Evolutionary conservation across 2,113 vertebrate genomes (phyloP), one percentile per base, ranked within the genome.

Genomic region (Leptobrachium leishanense): DNA sequence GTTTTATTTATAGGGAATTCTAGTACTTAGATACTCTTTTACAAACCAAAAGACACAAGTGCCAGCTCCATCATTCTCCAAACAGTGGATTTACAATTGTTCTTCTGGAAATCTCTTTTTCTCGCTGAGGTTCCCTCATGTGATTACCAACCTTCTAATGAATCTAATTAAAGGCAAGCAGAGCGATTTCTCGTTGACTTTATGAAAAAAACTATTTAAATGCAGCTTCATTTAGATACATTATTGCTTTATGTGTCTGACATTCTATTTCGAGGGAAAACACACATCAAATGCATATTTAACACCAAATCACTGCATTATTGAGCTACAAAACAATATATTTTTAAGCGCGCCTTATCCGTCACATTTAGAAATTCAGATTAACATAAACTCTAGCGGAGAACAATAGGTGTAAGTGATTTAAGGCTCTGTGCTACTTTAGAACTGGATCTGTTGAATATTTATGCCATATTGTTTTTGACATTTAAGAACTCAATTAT

Each of bases 401-500:
- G 87, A 92, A 92, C 90, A 92, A 92, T 91, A 88, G 85, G 75
- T 68, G 76, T 81, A 82, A 82, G 82, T 84, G 90, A 91, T 92
- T 79, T 79, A 79, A 89, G 89, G 89, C 89, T 86, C 84, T 88
- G 89, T 86, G 80, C 91, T 90, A 79, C 90, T 87, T 88, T 76
- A 86, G 87, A 86, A 85, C 84, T 42, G 81, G 90, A 93, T 90
- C 91, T 89, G 87, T 86, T 94, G 91, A 92, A 93, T 93, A 93
- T 93, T 94, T 91, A 93, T 93, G 83, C 86, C 15, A 84, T 87
- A 91, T 91, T 92, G 89, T 90, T 91, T 92, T 90, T 93, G 91
- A 93, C 92, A 92, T 92, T 93, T 92, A 90, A 91, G 90, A 90
- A 92, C 91, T 94, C 91, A 93, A 93, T 93, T 93, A 93, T 92